Evolutionary conservation across 2,113 vertebrate species (phyloP).

Genomic region (Cephalopterus ornatus): DNA sequence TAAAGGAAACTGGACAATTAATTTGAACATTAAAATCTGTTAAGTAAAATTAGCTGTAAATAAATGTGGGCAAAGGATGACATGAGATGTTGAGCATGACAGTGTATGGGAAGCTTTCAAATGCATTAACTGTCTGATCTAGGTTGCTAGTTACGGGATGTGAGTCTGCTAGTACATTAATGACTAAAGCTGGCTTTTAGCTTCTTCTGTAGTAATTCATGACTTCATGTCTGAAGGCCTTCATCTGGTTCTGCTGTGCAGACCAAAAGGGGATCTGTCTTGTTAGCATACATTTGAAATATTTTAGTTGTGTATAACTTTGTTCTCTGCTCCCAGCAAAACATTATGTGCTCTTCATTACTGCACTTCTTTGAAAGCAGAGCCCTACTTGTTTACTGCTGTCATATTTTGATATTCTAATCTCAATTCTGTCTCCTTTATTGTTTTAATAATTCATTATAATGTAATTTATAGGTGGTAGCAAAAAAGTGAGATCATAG

Average conservation of each 20-base stretch:
- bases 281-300: neutral
- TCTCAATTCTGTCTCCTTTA: neutral
- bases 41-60: neutral
- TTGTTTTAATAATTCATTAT: slow-evolving; percentile 16
- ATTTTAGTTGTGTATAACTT: neutral
- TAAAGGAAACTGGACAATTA: neutral
- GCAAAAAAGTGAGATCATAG: neutral
- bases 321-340: neutral
- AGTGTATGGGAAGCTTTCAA: neutral
- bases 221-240: neutral
- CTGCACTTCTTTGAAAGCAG: neutral
- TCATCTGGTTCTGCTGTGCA: neutral
- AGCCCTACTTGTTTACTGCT: slow-evolving; percentile 4
- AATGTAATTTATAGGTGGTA: neutral
- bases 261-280: neutral
- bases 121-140: neutral
- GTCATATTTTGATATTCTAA: slow-evolving; percentile 18
- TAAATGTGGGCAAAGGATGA: neutral
- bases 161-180: neutral
- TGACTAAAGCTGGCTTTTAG: neutral
- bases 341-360: neutral
- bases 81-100: neutral
- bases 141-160: neutral
- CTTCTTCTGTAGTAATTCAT: neutral
- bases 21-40: neutral